A percentile compares a stretch with the other conserved stretches of the same genome.
These are phyloP conservation scores for Calliphora vomitoria DNA, from an alignment of 2,888 invertebrate species.

Conservation along the genomic window DNA sequence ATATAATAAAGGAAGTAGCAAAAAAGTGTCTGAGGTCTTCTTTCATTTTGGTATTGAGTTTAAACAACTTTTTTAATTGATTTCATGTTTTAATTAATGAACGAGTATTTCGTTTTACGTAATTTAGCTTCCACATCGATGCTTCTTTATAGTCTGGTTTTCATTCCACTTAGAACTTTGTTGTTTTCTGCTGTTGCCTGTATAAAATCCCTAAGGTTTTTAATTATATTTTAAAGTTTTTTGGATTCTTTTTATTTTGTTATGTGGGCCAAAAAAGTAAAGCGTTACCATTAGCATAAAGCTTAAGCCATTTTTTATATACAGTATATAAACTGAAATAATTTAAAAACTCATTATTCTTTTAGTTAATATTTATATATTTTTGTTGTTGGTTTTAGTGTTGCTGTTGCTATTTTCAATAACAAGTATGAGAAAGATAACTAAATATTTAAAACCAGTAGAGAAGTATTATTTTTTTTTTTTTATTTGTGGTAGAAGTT, in stretches of 20 bases:
- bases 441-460: slow-evolving; percentile 28
- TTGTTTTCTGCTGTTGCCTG: background rate
- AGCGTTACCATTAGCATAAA: background rate
- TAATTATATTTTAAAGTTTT: background rate
- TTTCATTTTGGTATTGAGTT: background rate
- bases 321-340: slow-evolving; percentile 15
- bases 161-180: background rate
- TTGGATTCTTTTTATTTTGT: background rate
- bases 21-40: slow-evolving; percentile 39
- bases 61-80: slow-evolving; percentile 60
- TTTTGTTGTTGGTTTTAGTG: background rate
- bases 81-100: slow-evolving; percentile 68
- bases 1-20: background rate
- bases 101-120: slow-evolving; percentile 42
- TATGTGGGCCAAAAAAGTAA: background rate
- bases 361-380: slow-evolving; percentile 1
- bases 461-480: background rate
- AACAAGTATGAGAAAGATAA: slow-evolving; percentile 33
- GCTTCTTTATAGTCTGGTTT: background rate
- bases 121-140: background rate
- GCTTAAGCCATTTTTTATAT: slow-evolving; percentile 4
- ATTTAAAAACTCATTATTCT: slow-evolving; percentile 62
- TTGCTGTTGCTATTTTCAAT: slow-evolving; percentile 27
- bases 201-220: slow-evolving; percentile 39
- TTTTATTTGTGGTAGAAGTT: background rate